These are phyloP conservation scores for Pollenia griseotomentosa DNA, from an alignment of 2,888 invertebrate genomes.

Conservation along the genomic window DNA sequence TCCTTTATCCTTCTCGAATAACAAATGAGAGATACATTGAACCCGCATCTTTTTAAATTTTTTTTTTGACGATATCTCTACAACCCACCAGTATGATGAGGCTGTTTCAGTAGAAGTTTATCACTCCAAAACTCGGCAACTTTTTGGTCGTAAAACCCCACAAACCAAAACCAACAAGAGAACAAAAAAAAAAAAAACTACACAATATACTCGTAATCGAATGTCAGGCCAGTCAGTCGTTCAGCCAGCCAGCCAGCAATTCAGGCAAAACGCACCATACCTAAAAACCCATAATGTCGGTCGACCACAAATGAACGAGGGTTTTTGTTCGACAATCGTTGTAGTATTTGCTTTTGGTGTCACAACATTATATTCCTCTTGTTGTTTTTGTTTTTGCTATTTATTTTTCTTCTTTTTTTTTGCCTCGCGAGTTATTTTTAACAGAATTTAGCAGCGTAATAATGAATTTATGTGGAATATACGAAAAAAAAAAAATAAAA, in stretches of 20 bases:
- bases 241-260: slow-evolving; percentile 28
- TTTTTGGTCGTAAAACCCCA: slow-evolving; percentile 15
- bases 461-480: slow-evolving; percentile 8
- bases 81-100: slow-evolving; percentile 28
- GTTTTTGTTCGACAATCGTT: slow-evolving; percentile 60
- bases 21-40: slow-evolving; percentile 65
- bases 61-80: slow-evolving; percentile 39
- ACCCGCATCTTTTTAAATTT: slow-evolving; percentile 58
- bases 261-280: slow-evolving; percentile 46
- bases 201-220: slow-evolving; percentile 8
- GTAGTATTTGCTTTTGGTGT: slow-evolving; percentile 71
- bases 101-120: slow-evolving; percentile 21
- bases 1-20: neutral
- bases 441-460: slow-evolving; percentile 51
- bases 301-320: slow-evolving; percentile 73
- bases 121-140: slow-evolving; percentile 12
- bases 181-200: neutral
- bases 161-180: slow-evolving; percentile 10
- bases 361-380: slow-evolving; percentile 62
- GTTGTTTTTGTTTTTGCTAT: slow-evolving; percentile 44
- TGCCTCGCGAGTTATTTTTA: slow-evolving; percentile 53
- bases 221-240: slow-evolving; percentile 29
- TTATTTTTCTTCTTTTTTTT: slow-evolving; percentile 16
- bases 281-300: slow-evolving; percentile 65
- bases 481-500: neutral